A percentile compares a stretch with the other conserved stretches of the same genome.
Conservation (phyloP, 1,140 invertebrate species). For the Lutraria rhynchaena region DNA sequence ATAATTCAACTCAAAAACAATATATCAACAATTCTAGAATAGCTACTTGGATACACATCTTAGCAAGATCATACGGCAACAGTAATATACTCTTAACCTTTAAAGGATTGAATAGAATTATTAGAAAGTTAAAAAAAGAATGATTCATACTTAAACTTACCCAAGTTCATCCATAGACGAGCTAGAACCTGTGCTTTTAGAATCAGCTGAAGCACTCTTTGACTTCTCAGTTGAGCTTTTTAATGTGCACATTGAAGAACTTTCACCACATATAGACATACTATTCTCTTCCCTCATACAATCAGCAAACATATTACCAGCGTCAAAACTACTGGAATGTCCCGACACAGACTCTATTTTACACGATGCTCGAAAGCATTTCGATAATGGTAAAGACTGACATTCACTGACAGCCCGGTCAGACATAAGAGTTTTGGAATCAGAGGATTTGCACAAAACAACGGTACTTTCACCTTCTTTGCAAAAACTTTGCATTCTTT, state of each 20-base stretch:
- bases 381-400: not conserved
- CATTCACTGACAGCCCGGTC: not conserved
- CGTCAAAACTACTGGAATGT: too few species aligned
- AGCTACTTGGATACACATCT: too few species aligned
- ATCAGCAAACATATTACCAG: too few species aligned
- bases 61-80: too few species aligned
- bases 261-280: too few species aligned
- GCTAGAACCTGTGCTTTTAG: conserved; percentile 5
- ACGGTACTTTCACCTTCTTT: not conserved
- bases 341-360: not conserved
- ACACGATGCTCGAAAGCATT: conserved; percentile 6
- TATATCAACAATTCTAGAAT: too few species aligned
- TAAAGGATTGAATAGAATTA: conserved; percentile 8
- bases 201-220: conserved; percentile 16
- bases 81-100: too few species aligned
- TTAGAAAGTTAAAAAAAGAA: not conserved
- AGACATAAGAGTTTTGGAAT: not conserved
- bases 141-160: not conserved
- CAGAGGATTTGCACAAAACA: not conserved
- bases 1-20: too few species aligned
- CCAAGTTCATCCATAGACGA: not conserved
- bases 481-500: not conserved
- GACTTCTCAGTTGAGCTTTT: not conserved
- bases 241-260: not conserved
- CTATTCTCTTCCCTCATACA: too few species aligned